These are phyloP conservation scores for Idaea biselata DNA, from an alignment of 2,888 invertebrate species.

Conservation along the genomic window DNA sequence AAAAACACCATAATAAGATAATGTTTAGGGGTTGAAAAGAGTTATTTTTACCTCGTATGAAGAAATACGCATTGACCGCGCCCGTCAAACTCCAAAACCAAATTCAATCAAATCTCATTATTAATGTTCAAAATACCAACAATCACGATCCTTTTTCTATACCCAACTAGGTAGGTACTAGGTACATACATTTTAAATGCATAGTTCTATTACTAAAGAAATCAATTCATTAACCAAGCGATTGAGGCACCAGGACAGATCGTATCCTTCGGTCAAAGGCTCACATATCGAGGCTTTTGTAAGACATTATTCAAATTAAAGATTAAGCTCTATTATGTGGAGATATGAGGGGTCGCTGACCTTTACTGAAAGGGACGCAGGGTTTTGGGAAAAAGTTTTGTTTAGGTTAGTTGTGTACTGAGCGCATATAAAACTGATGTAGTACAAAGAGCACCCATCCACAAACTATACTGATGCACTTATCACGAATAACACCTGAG, in stretches of 20 bases:
- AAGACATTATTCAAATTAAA: conserved; percentile 27
- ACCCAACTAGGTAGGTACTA: no score
- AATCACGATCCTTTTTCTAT: background rate
- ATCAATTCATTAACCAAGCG: background rate
- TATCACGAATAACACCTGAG: no score
- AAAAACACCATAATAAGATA: no score
- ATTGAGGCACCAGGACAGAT: background rate
- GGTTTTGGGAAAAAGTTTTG: background rate
- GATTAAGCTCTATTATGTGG: conserved; percentile 63
- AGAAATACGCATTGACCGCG: no score
- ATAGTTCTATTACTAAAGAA: background rate
- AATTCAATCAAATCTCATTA: background rate
- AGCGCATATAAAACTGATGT: background rate
- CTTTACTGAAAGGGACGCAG: background rate
- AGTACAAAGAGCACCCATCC: no score
- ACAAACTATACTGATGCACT: no score
- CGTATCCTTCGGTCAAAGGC: background rate
- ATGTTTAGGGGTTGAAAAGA: no score
- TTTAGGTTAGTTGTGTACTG: background rate
- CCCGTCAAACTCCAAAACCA: background rate
- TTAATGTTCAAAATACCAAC: background rate
- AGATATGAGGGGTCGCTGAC: conserved; percentile 23
- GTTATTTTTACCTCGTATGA: no score
- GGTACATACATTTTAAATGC: background rate
- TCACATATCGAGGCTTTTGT: background rate